These are phyloP conservation scores for Criorhina ranunculi DNA, from an alignment of 2,888 invertebrate species.

Conservation along the genomic window DNA sequence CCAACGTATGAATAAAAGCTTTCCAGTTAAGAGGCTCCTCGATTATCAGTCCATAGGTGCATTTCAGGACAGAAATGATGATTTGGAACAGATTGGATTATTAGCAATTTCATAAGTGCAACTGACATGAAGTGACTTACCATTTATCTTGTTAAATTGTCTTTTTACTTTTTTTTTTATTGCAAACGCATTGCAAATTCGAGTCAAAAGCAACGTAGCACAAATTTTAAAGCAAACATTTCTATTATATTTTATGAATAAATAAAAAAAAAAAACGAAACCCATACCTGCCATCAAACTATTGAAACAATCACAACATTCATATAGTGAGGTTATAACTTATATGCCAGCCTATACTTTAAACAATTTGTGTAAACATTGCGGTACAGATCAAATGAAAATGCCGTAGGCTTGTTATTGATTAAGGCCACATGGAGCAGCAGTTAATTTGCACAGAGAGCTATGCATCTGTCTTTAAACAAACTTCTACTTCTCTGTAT, in stretches of 20 bases:
- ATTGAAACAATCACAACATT: slow-evolving; percentile 17
- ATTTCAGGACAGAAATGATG: no score
- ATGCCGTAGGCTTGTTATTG: slow-evolving; percentile 12
- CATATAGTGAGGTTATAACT: slow-evolving; percentile 6
- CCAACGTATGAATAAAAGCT: no score
- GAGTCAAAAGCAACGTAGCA: no score
- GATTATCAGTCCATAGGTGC: no score
- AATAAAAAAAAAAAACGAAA: not conserved
- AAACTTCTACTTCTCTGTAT: not conserved
- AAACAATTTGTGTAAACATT: slow-evolving; percentile 48
- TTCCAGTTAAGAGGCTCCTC: no score
- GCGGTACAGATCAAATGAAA: slow-evolving; percentile 45
- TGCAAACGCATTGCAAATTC: no score
- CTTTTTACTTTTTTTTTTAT: no score
- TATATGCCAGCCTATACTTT: slow-evolving; percentile 26
- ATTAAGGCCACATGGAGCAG: slow-evolving; percentile 26
- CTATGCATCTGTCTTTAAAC: slow-evolving; percentile 3
- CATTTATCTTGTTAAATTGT: no score
- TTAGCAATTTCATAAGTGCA: no score
- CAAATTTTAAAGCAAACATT: not conserved
- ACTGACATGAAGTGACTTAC: no score
- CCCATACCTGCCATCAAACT: slow-evolving; percentile 1
- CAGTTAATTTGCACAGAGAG: slow-evolving; percentile 45
- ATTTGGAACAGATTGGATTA: no score
- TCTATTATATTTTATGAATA: not conserved